Evolutionary conservation across 2,113 vertebrate genomes (phyloP).

Genomic region (Salminus brasiliensis): DNA sequence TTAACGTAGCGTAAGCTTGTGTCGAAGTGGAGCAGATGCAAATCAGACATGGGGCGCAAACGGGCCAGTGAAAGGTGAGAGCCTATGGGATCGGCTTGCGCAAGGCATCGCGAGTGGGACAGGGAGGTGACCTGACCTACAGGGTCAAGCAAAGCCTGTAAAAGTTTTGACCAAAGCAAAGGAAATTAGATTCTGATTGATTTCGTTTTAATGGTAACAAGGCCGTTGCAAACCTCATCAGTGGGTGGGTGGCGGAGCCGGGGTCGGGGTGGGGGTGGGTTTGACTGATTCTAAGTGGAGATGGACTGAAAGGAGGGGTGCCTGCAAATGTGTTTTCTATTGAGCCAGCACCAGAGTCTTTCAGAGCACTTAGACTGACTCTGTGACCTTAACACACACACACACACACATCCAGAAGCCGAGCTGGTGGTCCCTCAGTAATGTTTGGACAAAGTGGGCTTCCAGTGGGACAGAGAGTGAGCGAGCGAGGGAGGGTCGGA

Average conservation of each 20-base stretch:
- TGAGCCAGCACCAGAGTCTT: slow-evolving; percentile 44
- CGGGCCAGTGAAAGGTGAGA: too few relatives aligned
- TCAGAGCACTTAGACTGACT: slow-evolving; percentile 30
- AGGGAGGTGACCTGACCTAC: not conserved
- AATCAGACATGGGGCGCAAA: too few relatives aligned
- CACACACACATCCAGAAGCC: not conserved
- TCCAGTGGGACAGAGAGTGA: not conserved
- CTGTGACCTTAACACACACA: not conserved
- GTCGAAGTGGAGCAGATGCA: too few relatives aligned
- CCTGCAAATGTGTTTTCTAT: slow-evolving; percentile 53
- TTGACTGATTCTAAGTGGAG: slow-evolving; percentile 6
- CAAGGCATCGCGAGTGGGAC: not conserved
- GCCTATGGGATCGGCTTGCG: not conserved
- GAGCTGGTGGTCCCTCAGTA: not conserved
- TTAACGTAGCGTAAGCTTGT: too few relatives aligned
- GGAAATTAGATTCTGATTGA: slow-evolving; percentile 46
- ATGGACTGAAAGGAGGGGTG: not conserved
- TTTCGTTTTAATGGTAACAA: slow-evolving; percentile 23
- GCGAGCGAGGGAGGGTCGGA: not conserved
- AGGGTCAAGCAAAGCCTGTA: not conserved
- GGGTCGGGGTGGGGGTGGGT: not conserved
- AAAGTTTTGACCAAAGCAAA: slow-evolving; percentile 24
- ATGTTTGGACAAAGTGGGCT: slow-evolving; percentile 17
- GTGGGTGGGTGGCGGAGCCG: not conserved
- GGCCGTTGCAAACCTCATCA: slow-evolving; percentile 44